Percentiles rank a stretch among this genome's conserved stretches.
Evolutionary conservation across 1,140 invertebrate species (phyloP).

Genomic region (Drosophila nikananu): DNA sequence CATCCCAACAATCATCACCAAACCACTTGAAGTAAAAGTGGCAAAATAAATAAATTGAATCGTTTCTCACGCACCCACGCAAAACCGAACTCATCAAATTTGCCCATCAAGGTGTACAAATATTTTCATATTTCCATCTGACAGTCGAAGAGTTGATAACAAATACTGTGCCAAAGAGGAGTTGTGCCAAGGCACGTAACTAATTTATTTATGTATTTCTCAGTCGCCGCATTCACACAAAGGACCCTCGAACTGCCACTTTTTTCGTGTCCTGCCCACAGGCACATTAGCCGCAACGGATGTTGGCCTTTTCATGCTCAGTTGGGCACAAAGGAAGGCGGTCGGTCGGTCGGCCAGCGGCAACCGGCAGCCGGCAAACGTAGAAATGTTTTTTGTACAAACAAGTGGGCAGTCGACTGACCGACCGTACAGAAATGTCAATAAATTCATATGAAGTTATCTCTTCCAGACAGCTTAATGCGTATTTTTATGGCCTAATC

Average conservation of each 20-base stretch:
- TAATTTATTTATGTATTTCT: constrained; percentile 81
- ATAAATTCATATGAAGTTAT: constrained; percentile 84
- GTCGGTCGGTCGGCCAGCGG: constrained; percentile 19
- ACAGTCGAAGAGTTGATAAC: constrained; percentile 24
- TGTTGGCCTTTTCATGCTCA: constrained; percentile 79
- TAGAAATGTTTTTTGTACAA: constrained; percentile 35
- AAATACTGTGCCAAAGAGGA: constrained; percentile 9
- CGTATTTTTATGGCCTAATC: constrained; percentile 79
- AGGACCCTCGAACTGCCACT: constrained; percentile 38
- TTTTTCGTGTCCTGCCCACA: constrained; percentile 62
- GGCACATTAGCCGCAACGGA: constrained; percentile 81
- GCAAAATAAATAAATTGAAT: constrained; percentile 14
- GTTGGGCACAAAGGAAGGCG: constrained; percentile 54
- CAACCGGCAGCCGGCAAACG: constrained; percentile 23
- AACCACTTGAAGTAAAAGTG: neutral
- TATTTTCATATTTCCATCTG: constrained; percentile 42
- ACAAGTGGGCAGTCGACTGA: constrained; percentile 61
- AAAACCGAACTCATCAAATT: constrained; percentile 25
- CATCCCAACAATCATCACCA: neutral
- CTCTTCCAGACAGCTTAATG: constrained; percentile 83
- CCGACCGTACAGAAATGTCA: constrained; percentile 65
- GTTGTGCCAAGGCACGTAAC: constrained; percentile 59
- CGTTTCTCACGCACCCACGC: constrained; percentile 10
- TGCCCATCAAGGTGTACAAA: constrained; percentile 43
- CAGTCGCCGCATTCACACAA: constrained; percentile 63